Base-by-base conservation (phyloP, 2,888 invertebrate genomes). In the Pammene fasciana region DNA sequence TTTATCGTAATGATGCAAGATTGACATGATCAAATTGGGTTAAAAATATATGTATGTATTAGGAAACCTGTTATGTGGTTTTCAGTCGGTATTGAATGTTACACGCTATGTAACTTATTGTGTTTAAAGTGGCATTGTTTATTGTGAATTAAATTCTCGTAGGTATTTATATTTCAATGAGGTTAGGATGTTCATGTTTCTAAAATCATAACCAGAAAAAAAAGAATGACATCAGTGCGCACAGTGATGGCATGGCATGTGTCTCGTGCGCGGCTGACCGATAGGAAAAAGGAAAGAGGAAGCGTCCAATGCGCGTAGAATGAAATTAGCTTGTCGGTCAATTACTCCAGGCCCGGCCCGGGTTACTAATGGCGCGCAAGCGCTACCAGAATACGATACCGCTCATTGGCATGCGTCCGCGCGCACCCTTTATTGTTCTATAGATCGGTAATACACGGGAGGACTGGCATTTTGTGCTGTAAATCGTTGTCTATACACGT, bases 241-340 rank as follows among this genome's bases (percentile, higher is more conserved):
- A 76, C 75, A 78, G 75, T 79, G 73, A 78, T 79, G 77, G 68
- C 50, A n/a, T 50, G 34, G 79, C 78, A 75, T 76, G 77, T 78
- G 84, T 80, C 86, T 83, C 83, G 86, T 84, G 85, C 82, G 84
- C 80, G 82, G 85, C 84, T 92, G 91, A 90, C 91, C 91, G 92
- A 91, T 92, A 91, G 92, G 91, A 92, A 92, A 92, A 87, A 91
- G 92, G 92, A 90, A 92, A 92, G 91, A 92, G 92, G 92, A 92
- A 92, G 89, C 89, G 81, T 75, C 82, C 84, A 85, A 92, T 90
- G 92, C 88, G 90, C 78, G 79, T 90, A 86, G 92, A 91, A 92
- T 92, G 87, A 90, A 87, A 92, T 92, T 89, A 92, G 87, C 88
- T 81, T 82, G 86, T 78, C 90, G 92, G 92, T 92, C 92, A 90